phyloP scores from a whole-genome alignment of 1,140 invertebrate species.

The Potamilus streckersoni region DNA sequence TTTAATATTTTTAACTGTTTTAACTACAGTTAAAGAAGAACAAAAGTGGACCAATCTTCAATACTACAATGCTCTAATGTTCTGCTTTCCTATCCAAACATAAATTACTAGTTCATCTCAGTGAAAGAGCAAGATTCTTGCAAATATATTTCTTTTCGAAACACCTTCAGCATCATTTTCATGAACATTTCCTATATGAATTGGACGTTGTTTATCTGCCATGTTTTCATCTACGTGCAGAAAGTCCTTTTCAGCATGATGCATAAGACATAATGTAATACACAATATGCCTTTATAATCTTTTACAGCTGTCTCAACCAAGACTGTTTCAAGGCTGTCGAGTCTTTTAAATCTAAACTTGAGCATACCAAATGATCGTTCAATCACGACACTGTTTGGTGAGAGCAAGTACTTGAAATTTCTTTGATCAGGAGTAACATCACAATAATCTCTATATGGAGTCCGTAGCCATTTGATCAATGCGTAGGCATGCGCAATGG shows the following conservation, averaged over 20 bases:
- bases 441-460: constrained; percentile 35
- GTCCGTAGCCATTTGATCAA: constrained; percentile 40
- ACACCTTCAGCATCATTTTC: background rate
- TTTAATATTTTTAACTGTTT: background rate
- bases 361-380: too few species aligned
- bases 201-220: background rate
- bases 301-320: background rate
- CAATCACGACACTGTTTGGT: constrained; percentile 33
- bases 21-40: background rate
- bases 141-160: constrained; percentile 1
- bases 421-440: constrained; percentile 38
- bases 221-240: background rate
- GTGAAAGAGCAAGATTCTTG: background rate
- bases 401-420: constrained; percentile 50
- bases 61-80: background rate
- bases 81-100: background rate
- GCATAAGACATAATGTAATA: constrained; percentile 52
- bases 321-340: too few species aligned
- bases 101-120: too few species aligned
- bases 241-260: constrained; percentile 23
- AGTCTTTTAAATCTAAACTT: too few species aligned
- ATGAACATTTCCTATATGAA: background rate
- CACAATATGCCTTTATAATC: constrained; percentile 43
- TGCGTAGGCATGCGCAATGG: constrained; percentile 21
- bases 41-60: too few species aligned